Base-by-base conservation (phyloP, 2,797 vertebrate genomes). In the Coilia nasus region DNA sequence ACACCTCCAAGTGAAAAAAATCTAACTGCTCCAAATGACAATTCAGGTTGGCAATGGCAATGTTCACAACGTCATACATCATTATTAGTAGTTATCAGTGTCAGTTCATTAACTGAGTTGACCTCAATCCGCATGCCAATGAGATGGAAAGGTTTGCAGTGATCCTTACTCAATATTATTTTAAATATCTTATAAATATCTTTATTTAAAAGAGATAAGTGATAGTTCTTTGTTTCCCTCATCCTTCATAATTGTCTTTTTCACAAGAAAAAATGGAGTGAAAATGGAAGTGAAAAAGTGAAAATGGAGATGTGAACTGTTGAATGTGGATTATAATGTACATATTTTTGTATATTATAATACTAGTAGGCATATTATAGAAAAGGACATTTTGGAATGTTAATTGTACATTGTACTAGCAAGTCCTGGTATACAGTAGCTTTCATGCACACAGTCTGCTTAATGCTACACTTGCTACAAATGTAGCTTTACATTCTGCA, bases 351-450 rank as follows among this genome's bases (percentile, higher is more conserved):
- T 71, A 71, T 31, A 71, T 71, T 28, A 67, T 28, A 71, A 28
- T 71, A 31, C 31, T 71, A 12, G n/a, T 31, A 25, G 64, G 31
- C 15, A 78, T 78, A 44, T 41, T 41, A 6, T 21, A 78, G 71
- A 78, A 78, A 78, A 78, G 19, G 71, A 78, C 44, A 78, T 44
- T 44, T 44, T 78, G 71, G 71, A 78, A 78, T 78, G 71, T 78
- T 25, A 71, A 71, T 31, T 71, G 64, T 71, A 71, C 62, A 67
- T 67, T 10, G 15, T 67, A 28, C 62, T 67, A 67, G 15, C 71
- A 19, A 78, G 31, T 78, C 31, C 35, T 78, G 7, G 71, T 19
- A 59, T 54, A 54, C 50, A 9, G 50, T 78, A 78, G 44, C 71
- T 78, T 44, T 44, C 71, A 78, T 44, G 35, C 71, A 44, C 71